A percentile compares a stretch with the other conserved stretches of the same genome.
Evolutionary conservation across 1,140 invertebrate species (phyloP).

Genomic region (Hycleus cichorii): DNA sequence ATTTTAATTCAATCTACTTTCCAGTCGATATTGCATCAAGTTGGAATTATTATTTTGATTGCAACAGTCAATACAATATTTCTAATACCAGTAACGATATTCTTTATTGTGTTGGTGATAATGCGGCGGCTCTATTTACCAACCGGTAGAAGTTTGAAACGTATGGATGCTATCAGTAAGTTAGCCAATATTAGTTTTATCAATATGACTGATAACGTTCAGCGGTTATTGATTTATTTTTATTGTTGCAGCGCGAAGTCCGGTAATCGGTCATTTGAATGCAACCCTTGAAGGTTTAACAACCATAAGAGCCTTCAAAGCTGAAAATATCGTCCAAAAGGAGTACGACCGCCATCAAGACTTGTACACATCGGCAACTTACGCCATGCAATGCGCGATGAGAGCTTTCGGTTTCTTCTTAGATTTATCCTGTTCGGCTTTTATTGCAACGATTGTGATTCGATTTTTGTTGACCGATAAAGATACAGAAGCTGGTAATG

Average conservation of each 20-base stretch:
- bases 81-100: slow-evolving; percentile 41
- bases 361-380: slow-evolving; percentile 59
- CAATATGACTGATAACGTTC: not conserved
- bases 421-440: slow-evolving; percentile 57
- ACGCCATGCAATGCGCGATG: slow-evolving; percentile 52
- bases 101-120: slow-evolving; percentile 47
- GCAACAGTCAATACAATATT: slow-evolving; percentile 24
- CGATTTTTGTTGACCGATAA: slow-evolving; percentile 22
- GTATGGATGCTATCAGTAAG: slow-evolving; percentile 57
- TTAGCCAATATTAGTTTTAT: not conserved
- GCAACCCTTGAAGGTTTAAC: slow-evolving; percentile 64
- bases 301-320: slow-evolving; percentile 78
- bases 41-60: slow-evolving; percentile 18
- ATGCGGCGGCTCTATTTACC: slow-evolving; percentile 52
- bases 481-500: slow-evolving; percentile 46
- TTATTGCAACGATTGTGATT: slow-evolving; percentile 7
- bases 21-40: not conserved
- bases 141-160: slow-evolving; percentile 56
- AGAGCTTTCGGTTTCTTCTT: slow-evolving; percentile 68
- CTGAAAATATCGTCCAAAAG: slow-evolving; percentile 65
- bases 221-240: slow-evolving; percentile 2
- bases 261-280: slow-evolving; percentile 47
- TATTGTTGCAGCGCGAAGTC: not conserved
- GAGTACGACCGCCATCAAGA: slow-evolving; percentile 77
- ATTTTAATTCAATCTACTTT: not conserved